A percentile compares a stretch with the other conserved stretches of the same genome.
Conservation (phyloP, 2,888 invertebrate genomes). For the Beris chalybata region DNA sequence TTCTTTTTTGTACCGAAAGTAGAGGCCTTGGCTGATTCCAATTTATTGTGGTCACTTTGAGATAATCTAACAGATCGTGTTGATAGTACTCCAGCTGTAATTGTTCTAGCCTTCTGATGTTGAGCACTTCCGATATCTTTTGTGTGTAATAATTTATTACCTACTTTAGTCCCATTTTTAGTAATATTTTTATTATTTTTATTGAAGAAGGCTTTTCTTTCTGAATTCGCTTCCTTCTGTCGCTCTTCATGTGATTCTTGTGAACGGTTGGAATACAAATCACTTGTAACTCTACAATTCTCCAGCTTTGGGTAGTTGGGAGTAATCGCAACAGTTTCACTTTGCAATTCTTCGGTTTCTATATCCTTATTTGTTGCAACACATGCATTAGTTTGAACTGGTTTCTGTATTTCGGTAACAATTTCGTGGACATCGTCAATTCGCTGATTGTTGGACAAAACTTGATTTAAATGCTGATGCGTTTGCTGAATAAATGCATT, state of each 20-base stretch:
- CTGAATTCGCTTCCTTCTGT: not conserved
- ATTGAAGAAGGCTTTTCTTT: not conserved
- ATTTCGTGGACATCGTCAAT: conserved; percentile 19
- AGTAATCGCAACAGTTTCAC: not conserved
- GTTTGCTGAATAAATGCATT: conserved; percentile 23
- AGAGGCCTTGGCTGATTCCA: too few relatives aligned
- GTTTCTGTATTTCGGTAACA: conserved; percentile 18
- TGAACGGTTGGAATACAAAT: not conserved
- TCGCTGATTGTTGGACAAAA: conserved; percentile 18
- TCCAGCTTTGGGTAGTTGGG: not conserved
- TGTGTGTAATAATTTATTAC: too few relatives aligned
- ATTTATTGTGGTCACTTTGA: too few relatives aligned
- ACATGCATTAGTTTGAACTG: not conserved
- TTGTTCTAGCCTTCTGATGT: too few relatives aligned
- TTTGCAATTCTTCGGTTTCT: not conserved
- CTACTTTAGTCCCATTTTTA: too few relatives aligned
- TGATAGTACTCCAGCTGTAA: too few relatives aligned
- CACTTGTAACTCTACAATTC: conserved; percentile 5
- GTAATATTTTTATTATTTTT: too few relatives aligned
- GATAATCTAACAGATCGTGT: too few relatives aligned
- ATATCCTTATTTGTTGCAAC: not conserved
- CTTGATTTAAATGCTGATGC: conserved; percentile 11
- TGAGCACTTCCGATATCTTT: too few relatives aligned
- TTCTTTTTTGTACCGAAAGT: too few relatives aligned
- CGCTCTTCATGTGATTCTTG: not conserved